These are phyloP conservation scores for Drosophila navojoa DNA, from an alignment of 1,140 invertebrate genomes.

Conservation along the genomic window DNA sequence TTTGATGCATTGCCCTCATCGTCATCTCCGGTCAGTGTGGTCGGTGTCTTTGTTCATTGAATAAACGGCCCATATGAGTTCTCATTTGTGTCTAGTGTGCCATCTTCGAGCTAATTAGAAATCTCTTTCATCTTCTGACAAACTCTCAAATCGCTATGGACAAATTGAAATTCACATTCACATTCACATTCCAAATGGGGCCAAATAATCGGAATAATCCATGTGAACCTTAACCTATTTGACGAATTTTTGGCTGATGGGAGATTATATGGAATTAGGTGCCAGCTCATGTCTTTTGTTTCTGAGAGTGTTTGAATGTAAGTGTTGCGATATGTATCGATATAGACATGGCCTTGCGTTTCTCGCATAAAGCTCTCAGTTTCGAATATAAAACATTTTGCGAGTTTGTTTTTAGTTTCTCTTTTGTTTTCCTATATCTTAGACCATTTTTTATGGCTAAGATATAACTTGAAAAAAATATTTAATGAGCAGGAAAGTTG, in stretches of 20 bases:
- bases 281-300: too few species aligned
- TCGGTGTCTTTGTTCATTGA: conserved; percentile 17
- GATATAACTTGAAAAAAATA: too few species aligned
- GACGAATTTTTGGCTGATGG: conserved; percentile 3
- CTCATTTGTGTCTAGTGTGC: conserved; percentile 1
- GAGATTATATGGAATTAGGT: neutral
- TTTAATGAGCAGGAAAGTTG: too few species aligned
- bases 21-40: conserved; percentile 32
- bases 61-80: conserved; percentile 3
- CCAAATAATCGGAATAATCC: too few species aligned
- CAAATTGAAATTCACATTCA: neutral
- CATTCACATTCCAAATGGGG: neutral
- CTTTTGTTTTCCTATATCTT: too few species aligned
- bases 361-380: too few species aligned
- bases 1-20: conserved; percentile 51
- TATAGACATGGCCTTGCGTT: too few species aligned
- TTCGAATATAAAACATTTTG: too few species aligned
- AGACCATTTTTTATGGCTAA: too few species aligned
- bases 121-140: conserved; percentile 25
- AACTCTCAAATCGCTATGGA: neutral
- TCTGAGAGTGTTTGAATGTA: too few species aligned
- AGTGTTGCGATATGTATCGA: too few species aligned
- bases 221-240: neutral
- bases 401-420: too few species aligned
- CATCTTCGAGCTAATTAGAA: conserved; percentile 20